Evolutionary conservation across 2,113 vertebrate genomes (phyloP), one percentile per base, ranked within the genome.

Genomic region (Saguinus imperator): DNA sequence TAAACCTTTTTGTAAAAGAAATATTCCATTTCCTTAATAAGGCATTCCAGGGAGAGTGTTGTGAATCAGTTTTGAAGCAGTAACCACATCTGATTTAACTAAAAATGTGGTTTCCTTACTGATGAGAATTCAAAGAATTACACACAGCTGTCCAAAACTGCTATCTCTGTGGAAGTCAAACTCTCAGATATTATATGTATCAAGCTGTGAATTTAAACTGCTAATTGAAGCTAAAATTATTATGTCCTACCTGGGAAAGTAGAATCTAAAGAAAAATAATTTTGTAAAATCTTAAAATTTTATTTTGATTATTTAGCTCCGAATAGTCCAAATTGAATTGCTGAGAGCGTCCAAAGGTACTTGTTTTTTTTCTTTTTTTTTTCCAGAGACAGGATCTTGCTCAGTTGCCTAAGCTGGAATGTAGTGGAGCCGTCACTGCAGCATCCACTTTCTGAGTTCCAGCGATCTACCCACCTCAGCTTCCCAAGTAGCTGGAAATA

Each of bases 61-160:
- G 2, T 76, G 50, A 88, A 94, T 76, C 55, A 70, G 43, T 82
- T 92, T 96, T 81, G 21, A 43, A 97, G 72, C 37, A 48, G 20
- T 90, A 66, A 68, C 35, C 86, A 23, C 37, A 87, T 88, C 73
- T 75, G 79, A 45, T 89, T 98, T 96, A 87, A 94, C 77, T 70
- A 93, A 70, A 37, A 85, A 37, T 91, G 35, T 73, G 66, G 3
- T 66, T 95, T 77, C 37, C 35, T 87, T 57, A 82, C 55, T 75
- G 43, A 84, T 48, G 21, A 96, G 57, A 94, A 88, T 91, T 90
- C 40, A 94, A 79, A 96, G 64, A 72, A 68, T 45, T 40, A n/a
- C 21, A 82, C 12, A 87, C 21, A 18, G 4, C 14, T 94, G 32
- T 57, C 29, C 48, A 48, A 55, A 93, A 52, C 35, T 64, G 9